Evolutionary conservation across 2,113 vertebrate species (phyloP).

Genomic region (Microtus montanus): DNA sequence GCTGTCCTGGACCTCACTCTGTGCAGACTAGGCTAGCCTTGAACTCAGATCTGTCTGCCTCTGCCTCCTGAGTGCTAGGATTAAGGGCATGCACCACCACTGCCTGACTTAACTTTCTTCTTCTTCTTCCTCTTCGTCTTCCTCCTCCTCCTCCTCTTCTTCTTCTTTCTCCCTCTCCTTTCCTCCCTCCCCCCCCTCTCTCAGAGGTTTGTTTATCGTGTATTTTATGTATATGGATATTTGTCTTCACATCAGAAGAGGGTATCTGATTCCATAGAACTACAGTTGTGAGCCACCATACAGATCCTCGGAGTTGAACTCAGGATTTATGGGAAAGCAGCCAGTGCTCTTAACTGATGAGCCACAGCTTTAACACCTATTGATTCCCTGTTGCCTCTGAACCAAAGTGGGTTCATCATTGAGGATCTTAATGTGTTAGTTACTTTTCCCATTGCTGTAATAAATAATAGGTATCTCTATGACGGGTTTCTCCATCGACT

Average conservation of each 20-base stretch:
- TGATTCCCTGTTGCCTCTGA: neutral
- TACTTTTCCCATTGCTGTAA: neutral
- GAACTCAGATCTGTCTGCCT: neutral
- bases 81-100: neutral
- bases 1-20: neutral
- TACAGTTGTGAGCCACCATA: neutral
- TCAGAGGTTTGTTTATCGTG: neutral
- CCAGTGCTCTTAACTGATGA: neutral
- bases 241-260: neutral
- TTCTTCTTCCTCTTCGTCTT: neutral
- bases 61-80: neutral
- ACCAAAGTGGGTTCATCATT: neutral
- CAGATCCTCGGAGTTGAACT: neutral
- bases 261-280: neutral
- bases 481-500: too few relatives aligned
- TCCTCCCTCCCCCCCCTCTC: neutral
- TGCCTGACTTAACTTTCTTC: neutral
- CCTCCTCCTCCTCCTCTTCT: neutral
- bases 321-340: neutral
- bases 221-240: neutral
- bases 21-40: neutral
- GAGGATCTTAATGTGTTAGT: neutral
- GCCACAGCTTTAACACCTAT: neutral
- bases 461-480: too few relatives aligned
- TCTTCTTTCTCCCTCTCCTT: neutral